A percentile compares a stretch with the other conserved stretches of the same genome.
Evolutionary conservation across 2,113 vertebrate genomes (phyloP).

Genomic region (Paradisaea rubra): DNA sequence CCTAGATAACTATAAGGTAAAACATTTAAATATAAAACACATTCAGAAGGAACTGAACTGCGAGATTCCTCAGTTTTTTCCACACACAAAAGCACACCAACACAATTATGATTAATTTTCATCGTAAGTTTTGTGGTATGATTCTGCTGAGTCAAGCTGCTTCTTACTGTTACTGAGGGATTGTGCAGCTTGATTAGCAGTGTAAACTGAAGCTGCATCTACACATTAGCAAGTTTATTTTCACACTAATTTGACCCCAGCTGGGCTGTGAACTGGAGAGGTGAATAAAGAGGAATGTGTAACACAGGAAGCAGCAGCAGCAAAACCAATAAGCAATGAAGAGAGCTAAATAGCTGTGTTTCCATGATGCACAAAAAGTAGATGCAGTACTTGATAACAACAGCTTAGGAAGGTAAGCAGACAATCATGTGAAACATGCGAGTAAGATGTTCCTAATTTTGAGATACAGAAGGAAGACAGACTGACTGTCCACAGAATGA

Average conservation of each 20-base stretch:
- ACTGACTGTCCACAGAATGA: not conserved
- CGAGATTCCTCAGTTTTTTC: not conserved
- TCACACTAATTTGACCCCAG: not conserved
- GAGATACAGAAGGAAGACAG: not conserved
- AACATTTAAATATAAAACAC: not conserved
- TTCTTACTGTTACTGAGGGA: not conserved
- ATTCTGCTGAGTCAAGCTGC: not conserved
- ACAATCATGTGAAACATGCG: accelerated
- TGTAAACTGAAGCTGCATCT: not conserved
- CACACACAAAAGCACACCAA: not conserved
- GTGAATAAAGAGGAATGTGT: not conserved
- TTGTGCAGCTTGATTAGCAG: not conserved
- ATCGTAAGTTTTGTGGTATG: not conserved
- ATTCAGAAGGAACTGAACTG: not conserved
- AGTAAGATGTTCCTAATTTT: not conserved
- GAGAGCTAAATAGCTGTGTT: not conserved
- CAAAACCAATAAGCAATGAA: not conserved
- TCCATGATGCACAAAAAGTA: not conserved
- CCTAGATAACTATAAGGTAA: not conserved
- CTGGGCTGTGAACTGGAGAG: not conserved
- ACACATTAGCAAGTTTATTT: not conserved
- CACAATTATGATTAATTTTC: not conserved
- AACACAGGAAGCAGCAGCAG: not conserved
- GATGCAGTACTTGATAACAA: not conserved
- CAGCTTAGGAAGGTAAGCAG: not conserved